Evolutionary conservation across 2,888 invertebrate species (phyloP).

Genomic region (Blastobasis lacticolella): DNA sequence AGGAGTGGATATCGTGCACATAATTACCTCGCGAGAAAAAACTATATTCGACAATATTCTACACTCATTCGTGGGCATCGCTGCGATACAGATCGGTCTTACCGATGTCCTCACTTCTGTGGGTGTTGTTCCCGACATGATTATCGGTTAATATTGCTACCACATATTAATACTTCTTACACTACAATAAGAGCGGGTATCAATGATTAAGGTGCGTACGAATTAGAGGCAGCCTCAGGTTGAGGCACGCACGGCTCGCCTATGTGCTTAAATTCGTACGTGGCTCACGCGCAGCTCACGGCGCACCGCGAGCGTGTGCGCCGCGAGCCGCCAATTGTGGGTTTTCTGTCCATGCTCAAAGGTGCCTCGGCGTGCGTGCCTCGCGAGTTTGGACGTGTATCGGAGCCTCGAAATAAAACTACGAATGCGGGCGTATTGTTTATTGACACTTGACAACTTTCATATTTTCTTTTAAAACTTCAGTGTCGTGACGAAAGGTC

Average conservation of each 20-base stretch:
- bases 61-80: slow-evolving; percentile 83
- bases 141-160: slow-evolving; percentile 77
- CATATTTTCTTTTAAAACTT: too few relatives aligned
- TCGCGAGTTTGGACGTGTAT: too few relatives aligned
- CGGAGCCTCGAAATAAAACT: too few relatives aligned
- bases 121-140: slow-evolving; percentile 80
- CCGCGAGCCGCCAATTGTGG: too few relatives aligned
- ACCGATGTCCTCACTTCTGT: slow-evolving; percentile 58
- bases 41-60: slow-evolving; percentile 73
- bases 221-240: too few relatives aligned
- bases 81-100: slow-evolving; percentile 78
- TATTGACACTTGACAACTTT: too few relatives aligned
- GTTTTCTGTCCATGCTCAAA: too few relatives aligned
- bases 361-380: too few relatives aligned
- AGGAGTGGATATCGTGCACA: slow-evolving; percentile 78
- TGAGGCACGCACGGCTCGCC: neutral
- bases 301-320: neutral
- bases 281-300: neutral
- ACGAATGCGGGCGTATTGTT: too few relatives aligned
- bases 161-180: neutral
- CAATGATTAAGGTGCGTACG: neutral
- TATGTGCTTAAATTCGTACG: neutral
- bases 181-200: neutral
- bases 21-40: slow-evolving; percentile 78
- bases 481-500: too few relatives aligned